Base-by-base conservation (phyloP, 2,888 invertebrate genomes). In the Bibio marci region DNA sequence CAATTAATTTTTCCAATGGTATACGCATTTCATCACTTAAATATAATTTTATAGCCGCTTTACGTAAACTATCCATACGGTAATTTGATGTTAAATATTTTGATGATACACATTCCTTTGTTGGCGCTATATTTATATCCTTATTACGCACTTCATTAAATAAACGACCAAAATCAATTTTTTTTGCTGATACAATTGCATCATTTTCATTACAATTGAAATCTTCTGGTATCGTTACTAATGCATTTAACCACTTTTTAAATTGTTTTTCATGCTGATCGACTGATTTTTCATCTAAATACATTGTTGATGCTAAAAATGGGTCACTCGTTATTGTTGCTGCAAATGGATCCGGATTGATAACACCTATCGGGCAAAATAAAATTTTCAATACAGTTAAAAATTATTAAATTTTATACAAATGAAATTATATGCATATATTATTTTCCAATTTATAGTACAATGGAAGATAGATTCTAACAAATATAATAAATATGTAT, bases 181-280 rank as follows among this genome's bases (percentile, higher is more conserved):
- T 70, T 22, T 22, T 22, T 8, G 5, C 22, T 22, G 8, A 6
- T 22, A 22, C 4, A 4, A 6, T 4, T 8, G 4, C 5, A 22
- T 22, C 8, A 22, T 22, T 22, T 47, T 71, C 71, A n/a, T 69
- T 59, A 41, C 68, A 65, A 45, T 76, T 74, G 1, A 81, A 64
- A 46, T 81, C 80, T 0, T 71, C 67, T 0, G 82, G 82, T 2
- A 83, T 79, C 4, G 80, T 76, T 7, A 86, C 62, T 37, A 86
- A 62, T 8, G 74, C 75, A 56, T 86, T 85, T 0, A 86, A 59
- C 83, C 83, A 86, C 47, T 79, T 77, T 51, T 73, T 79, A 43
- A 83, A 79, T 50, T 78, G 73, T 1, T 54, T 61, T 57, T 80
- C 78, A 54, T 82, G 77, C 41, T 71, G 69, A 34, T 71, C 67